Percentiles rank a stretch among this genome's conserved stretches.
These are phyloP conservation scores for Sceliomorpha sp. DNA, from an alignment of 2,888 invertebrate genomes.

Conservation along the genomic window DNA sequence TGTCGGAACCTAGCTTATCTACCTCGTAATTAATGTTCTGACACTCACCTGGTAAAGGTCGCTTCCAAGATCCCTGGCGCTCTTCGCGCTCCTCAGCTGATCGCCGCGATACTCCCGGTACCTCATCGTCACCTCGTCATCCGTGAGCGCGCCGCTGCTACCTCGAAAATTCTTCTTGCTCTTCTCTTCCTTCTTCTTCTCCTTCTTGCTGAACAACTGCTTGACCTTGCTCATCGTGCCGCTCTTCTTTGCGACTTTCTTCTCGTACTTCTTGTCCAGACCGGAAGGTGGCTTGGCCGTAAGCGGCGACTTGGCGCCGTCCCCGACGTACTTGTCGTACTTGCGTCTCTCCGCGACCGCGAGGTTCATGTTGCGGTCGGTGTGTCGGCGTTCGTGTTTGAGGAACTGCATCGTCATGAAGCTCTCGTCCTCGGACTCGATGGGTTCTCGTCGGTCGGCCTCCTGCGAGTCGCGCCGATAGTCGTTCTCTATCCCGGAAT, in stretches of 20 bases:
- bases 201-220: constrained; percentile 88
- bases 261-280: constrained; percentile 75
- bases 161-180: constrained; percentile 67
- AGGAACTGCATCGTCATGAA: constrained; percentile 86
- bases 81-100: constrained; percentile 74
- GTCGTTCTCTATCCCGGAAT: constrained; percentile 91
- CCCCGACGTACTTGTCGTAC: constrained; percentile 68
- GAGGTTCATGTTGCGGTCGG: constrained; percentile 83
- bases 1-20: no score
- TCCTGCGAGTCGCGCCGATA: constrained; percentile 86
- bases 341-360: constrained; percentile 71
- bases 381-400: constrained; percentile 87
- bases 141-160: constrained; percentile 73
- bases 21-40: background rate
- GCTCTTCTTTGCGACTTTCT: constrained; percentile 74
- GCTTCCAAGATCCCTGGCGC: constrained; percentile 74
- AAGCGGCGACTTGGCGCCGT: constrained; percentile 66
- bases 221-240: constrained; percentile 83
- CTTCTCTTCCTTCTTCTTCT: constrained; percentile 84
- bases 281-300: constrained; percentile 74
- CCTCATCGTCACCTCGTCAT: constrained; percentile 77
- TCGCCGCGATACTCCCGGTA: constrained; percentile 77
- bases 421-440: constrained; percentile 87
- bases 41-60: constrained; percentile 75
- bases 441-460: constrained; percentile 70